Conservation (phyloP, 2,113 vertebrate species). For the Mus spicilegus region DNA sequence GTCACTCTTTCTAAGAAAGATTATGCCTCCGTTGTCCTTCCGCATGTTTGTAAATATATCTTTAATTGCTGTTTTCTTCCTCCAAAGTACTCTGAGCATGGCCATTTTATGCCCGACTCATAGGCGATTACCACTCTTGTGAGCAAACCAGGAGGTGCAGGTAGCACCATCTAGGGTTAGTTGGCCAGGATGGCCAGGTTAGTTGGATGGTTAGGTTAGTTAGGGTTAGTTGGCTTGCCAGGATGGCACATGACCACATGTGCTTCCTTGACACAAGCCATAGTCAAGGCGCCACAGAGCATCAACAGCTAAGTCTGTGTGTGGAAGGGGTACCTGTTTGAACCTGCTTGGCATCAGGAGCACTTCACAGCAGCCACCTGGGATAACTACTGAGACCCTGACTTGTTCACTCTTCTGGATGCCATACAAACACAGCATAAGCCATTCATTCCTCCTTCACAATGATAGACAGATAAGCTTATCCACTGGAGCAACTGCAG, state of each 20-base stretch:
- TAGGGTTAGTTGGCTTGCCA: not conserved
- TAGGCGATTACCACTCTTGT: not conserved
- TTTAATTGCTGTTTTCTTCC: not conserved
- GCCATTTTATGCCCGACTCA: not conserved
- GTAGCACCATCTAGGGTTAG: not conserved
- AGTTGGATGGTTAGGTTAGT: no score
- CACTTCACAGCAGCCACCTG: not conserved
- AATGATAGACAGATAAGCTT: not conserved
- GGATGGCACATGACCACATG: not conserved
- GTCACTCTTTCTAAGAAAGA: not conserved
- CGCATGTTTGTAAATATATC: not conserved
- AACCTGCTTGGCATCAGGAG: not conserved
- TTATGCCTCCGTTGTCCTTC: not conserved
- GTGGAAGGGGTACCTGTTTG: not conserved
- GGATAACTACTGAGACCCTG: not conserved
- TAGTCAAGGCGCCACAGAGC: not conserved
- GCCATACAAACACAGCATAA: not conserved
- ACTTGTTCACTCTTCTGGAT: not conserved
- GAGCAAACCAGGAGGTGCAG: not conserved
- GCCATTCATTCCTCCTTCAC: conserved; percentile 47
- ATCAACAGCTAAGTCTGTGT: not conserved
- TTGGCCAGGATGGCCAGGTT: not conserved
- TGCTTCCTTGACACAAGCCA: not conserved
- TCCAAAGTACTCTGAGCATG: not conserved
- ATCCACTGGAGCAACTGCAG: not conserved